phyloP scores from a whole-genome alignment of 2,113 vertebrate species.

The Zonotrichia leucophrys region DNA sequence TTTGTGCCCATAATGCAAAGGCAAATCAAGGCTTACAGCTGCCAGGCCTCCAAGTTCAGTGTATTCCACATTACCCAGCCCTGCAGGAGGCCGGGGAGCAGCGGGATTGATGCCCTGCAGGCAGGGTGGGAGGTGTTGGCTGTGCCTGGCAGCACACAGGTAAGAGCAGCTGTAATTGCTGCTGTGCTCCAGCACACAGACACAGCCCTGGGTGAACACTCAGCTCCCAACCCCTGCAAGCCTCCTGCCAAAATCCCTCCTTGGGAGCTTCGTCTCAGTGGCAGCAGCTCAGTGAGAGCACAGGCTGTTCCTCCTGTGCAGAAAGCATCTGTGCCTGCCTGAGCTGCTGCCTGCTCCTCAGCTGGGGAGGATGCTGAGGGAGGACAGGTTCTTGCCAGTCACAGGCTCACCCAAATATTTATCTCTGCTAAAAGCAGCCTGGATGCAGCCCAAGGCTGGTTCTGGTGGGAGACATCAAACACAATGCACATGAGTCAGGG shows the following conservation, averaged over 20 bases:
- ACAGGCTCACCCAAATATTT: conserved; percentile 3
- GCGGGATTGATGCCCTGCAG: background rate
- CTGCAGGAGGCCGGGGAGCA: background rate
- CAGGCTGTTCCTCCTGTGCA: rapidly evolving
- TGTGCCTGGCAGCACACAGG: background rate
- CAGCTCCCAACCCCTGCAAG: background rate
- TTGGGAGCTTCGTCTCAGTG: background rate
- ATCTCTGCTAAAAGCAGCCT: background rate
- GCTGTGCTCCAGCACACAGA: background rate
- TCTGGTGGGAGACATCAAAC: conserved; percentile 1
- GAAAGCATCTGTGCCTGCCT: background rate
- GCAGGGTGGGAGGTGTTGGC: background rate
- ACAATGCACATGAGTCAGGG: background rate
- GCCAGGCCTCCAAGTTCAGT: background rate
- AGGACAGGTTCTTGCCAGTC: background rate
- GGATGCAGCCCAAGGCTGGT: background rate
- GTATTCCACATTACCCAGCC: background rate
- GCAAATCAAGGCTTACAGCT: background rate
- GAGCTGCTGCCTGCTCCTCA: background rate
- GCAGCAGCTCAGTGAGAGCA: background rate
- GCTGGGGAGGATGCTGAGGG: background rate
- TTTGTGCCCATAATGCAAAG: background rate
- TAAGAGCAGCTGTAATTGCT: background rate
- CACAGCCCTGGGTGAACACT: background rate
- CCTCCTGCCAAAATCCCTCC: background rate